Percentiles rank a stretch among this genome's conserved stretches.
phyloP scores from a whole-genome alignment of 92 coral and sea anemone species.

The Pocillopora grandis region DNA sequence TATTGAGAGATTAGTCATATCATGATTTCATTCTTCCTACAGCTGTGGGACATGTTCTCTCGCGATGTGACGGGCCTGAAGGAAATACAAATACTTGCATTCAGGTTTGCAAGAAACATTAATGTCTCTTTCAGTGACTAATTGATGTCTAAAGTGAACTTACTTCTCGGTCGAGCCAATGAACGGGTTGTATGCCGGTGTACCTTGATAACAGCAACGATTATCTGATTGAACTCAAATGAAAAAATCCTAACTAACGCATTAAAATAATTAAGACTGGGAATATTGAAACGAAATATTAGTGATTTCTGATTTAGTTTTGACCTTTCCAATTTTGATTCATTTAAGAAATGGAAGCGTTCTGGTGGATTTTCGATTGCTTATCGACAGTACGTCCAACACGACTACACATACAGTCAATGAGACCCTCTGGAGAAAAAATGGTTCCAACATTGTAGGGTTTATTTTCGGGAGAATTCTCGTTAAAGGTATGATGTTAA shows the following conservation, averaged over 20 bases:
- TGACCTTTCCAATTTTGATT: neutral
- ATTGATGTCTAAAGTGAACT: neutral
- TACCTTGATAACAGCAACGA: no score
- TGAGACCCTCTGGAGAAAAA: conserved; percentile 28
- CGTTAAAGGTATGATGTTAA: conserved; percentile 45
- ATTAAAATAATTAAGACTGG: neutral
- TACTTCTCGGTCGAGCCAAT: no score
- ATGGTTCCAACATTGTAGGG: conserved; percentile 47
- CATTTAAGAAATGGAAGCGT: conserved; percentile 73
- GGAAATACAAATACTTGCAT: conserved; percentile 13
- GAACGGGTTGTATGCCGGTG: no score
- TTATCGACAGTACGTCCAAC: conserved; percentile 52
- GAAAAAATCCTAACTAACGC: no score
- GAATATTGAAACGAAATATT: neutral
- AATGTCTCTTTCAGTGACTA: no score
- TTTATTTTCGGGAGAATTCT: conserved; percentile 38
- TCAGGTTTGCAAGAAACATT: conserved; percentile 16
- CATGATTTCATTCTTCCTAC: neutral
- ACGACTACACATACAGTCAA: conserved; percentile 42
- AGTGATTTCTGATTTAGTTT: neutral
- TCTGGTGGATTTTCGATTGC: conserved; percentile 48
- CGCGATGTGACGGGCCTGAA: neutral
- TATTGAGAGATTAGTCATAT: neutral
- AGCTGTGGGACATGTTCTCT: conserved; percentile 29
- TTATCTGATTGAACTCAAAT: no score